These are phyloP conservation scores for Conus betulinus DNA, from an alignment of 1,140 invertebrate genomes.

Conservation along the genomic window DNA sequence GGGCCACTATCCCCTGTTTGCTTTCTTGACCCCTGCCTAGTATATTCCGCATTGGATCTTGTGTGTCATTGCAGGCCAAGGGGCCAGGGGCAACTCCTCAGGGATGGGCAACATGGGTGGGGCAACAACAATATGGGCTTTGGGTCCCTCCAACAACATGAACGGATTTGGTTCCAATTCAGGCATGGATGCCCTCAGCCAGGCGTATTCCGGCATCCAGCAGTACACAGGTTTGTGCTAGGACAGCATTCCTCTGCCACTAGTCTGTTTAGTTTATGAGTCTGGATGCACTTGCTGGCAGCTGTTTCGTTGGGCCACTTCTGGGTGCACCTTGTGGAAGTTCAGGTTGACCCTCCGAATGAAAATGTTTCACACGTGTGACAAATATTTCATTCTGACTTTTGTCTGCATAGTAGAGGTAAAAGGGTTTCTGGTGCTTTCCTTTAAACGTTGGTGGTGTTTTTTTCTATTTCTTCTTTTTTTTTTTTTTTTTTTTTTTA, in stretches of 20 bases:
- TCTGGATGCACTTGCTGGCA: too few relatives aligned
- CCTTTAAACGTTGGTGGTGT: too few relatives aligned
- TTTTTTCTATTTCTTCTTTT: too few relatives aligned
- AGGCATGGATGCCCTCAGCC: conserved; percentile 79
- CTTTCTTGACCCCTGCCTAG: neutral
- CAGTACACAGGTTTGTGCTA: conserved; percentile 79
- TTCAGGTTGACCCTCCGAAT: too few relatives aligned
- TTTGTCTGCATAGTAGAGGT: too few relatives aligned
- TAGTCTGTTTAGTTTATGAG: too few relatives aligned
- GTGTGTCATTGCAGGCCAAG: conserved; percentile 28
- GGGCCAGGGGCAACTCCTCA: conserved; percentile 13
- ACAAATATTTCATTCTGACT: too few relatives aligned
- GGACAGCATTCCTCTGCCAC: neutral
- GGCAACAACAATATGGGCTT: conserved; percentile 47
- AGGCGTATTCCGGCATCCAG: conserved; percentile 81
- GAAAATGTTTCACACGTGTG: too few relatives aligned
- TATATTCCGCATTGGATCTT: conserved; percentile 2
- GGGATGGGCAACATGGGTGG: conserved; percentile 61
- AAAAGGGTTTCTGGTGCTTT: too few relatives aligned
- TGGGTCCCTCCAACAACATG: conserved; percentile 56
- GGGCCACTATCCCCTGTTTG: neutral
- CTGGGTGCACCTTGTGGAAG: too few relatives aligned
- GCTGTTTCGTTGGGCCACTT: too few relatives aligned
- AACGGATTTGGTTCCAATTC: conserved; percentile 73
- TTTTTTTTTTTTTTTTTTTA: too few relatives aligned